Evolutionary conservation across 2,113 vertebrate species (phyloP).

Genomic region (Setophaga petechia): DNA sequence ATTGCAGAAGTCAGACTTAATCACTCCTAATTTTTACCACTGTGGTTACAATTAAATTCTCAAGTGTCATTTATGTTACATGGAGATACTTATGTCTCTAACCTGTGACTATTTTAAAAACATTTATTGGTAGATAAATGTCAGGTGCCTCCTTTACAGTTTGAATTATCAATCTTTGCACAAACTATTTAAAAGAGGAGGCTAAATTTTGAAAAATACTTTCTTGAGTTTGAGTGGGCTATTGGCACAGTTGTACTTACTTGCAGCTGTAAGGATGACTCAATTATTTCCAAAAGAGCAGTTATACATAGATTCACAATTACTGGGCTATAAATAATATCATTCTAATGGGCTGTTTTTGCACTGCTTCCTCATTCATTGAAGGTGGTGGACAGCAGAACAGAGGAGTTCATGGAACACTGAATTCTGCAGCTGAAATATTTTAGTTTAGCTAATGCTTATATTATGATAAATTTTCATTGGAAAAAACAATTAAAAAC

Average conservation of each 20-base stretch:
- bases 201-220: not conserved
- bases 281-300: not conserved
- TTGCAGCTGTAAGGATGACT: conserved; percentile 42
- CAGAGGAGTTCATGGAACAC: not conserved
- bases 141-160: not conserved
- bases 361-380: not conserved
- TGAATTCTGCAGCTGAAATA: not conserved
- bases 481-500: not conserved
- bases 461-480: not conserved
- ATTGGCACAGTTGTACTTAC: not conserved
- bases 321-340: not conserved
- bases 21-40: not conserved
- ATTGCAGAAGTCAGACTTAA: conserved; percentile 8
- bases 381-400: not conserved
- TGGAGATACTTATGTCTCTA: not conserved
- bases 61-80: not conserved
- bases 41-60: conserved; percentile 1
- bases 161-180: not conserved
- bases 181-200: not conserved
- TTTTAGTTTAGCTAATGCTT: not conserved
- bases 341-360: not conserved
- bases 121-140: not conserved
- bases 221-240: not conserved
- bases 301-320: conserved; percentile 10
- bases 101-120: not conserved